Evolutionary conservation across 2,888 invertebrate species (phyloP).

Genomic region (Cenopis cana): DNA sequence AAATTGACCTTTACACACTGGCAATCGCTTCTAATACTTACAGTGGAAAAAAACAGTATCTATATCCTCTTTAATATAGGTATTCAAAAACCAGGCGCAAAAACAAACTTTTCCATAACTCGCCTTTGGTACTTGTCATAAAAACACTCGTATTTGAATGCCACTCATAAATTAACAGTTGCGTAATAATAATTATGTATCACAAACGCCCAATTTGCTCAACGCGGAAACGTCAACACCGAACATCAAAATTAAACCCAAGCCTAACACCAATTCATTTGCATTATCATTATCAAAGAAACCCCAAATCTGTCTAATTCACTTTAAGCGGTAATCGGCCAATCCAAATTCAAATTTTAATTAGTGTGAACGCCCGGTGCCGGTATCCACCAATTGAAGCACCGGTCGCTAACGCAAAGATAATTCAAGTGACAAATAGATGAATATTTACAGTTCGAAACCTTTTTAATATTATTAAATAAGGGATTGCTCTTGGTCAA

Average conservation of each 20-base stretch:
- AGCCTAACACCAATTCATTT: not conserved
- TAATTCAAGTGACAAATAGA: slow-evolving; percentile 17
- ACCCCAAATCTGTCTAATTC: slow-evolving; percentile 4
- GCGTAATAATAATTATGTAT: too few relatives aligned
- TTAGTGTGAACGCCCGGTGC: not conserved
- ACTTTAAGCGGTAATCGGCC: slow-evolving; percentile 5
- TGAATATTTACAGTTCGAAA: not conserved
- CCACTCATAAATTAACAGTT: too few relatives aligned
- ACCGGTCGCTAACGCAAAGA: slow-evolving; percentile 14
- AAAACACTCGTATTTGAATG: too few relatives aligned
- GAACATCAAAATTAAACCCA: not conserved
- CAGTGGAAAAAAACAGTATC: not conserved
- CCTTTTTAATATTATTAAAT: too few relatives aligned
- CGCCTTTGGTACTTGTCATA: too few relatives aligned
- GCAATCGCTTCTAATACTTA: not conserved
- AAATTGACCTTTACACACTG: slow-evolving; percentile 24
- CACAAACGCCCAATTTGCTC: not conserved
- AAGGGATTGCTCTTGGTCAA: too few relatives aligned
- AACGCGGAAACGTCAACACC: not conserved
- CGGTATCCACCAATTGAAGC: slow-evolving; percentile 6
- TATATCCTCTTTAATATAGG: too few relatives aligned
- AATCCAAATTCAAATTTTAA: slow-evolving; percentile 26
- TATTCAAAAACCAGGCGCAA: too few relatives aligned
- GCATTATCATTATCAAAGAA: slow-evolving; percentile 7
- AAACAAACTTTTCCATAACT: too few relatives aligned